Evolutionary conservation across 2,797 vertebrate species (phyloP).

Genomic region (Chiloscyllium punctatum): DNA sequence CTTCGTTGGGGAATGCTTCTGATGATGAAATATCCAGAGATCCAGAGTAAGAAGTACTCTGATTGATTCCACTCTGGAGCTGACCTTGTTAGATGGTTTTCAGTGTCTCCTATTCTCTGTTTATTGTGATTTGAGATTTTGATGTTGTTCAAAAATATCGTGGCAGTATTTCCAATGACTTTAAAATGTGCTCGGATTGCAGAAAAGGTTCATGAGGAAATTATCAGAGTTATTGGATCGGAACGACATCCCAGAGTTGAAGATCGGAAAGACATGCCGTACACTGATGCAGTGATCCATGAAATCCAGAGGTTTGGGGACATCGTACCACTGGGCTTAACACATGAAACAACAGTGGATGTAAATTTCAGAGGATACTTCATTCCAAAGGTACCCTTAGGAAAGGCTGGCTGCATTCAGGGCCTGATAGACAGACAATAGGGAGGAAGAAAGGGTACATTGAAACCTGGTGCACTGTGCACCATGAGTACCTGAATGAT

Average conservation of each 20-base stretch:
- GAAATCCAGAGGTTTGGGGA: slow-evolving; percentile 4
- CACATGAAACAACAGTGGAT: neutral
- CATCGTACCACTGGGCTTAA: neutral
- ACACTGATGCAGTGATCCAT: neutral
- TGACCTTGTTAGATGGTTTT: neutral
- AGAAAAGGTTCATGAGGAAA: neutral
- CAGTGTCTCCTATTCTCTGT: neutral
- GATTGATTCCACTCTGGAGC: neutral
- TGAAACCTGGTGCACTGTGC: neutral
- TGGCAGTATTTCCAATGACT: neutral
- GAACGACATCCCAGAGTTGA: neutral
- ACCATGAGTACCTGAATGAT: neutral
- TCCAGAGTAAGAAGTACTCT: slow-evolving; percentile 58
- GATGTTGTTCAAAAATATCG: neutral
- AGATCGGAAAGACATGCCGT: neutral
- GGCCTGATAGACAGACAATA: neutral
- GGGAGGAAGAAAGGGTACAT: neutral
- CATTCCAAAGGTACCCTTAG: neutral
- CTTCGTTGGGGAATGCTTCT: slow-evolving; percentile 59
- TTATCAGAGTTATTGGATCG: neutral
- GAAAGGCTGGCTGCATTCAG: neutral
- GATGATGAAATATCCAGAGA: slow-evolving; percentile 44
- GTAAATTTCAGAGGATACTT: neutral
- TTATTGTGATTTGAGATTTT: neutral
- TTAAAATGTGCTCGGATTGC: neutral